phyloP scores from a whole-genome alignment of 1,140 invertebrate genomes.

The Condylostylus longicornis region DNA sequence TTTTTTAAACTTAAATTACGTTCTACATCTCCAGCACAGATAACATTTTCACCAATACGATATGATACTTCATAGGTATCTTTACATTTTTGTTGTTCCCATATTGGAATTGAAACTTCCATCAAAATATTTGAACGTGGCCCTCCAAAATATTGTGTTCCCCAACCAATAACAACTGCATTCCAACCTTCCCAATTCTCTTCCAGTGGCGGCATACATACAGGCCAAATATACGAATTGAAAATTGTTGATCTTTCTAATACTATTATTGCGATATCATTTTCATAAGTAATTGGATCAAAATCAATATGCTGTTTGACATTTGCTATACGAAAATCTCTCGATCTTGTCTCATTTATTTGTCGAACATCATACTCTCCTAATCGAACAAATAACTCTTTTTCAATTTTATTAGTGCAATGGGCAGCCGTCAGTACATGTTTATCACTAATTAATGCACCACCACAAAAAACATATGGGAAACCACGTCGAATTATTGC shows the following conservation, averaged over 20 bases:
- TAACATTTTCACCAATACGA: constrained; percentile 29
- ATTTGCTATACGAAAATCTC: constrained; percentile 47
- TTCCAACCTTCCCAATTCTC: constrained; percentile 44
- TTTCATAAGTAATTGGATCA: constrained; percentile 45
- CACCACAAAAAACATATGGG: constrained; percentile 52
- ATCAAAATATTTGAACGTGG: constrained; percentile 51
- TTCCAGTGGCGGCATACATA: constrained; percentile 59
- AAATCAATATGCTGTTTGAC: constrained; percentile 49
- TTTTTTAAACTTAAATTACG: too few species aligned
- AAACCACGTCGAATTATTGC: constrained; percentile 42
- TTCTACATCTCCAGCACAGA: too few species aligned
- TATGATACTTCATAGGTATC: constrained; percentile 44
- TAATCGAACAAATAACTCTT: constrained; percentile 47
- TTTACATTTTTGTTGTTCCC: constrained; percentile 50
- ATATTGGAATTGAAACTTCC: constrained; percentile 62
- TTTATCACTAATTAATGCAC: constrained; percentile 57
- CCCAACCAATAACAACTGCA: constrained; percentile 62
- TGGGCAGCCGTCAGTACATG: constrained; percentile 68
- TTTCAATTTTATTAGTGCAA: constrained; percentile 46
- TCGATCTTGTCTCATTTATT: constrained; percentile 43
- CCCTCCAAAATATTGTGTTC: constrained; percentile 50
- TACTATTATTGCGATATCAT: constrained; percentile 69
- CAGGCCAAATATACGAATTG: constrained; percentile 65
- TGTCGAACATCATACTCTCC: constrained; percentile 64
- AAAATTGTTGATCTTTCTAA: constrained; percentile 50